A percentile compares a stretch with the other conserved stretches of the same genome.
Conservation (phyloP, 2,888 invertebrate genomes). For the Drosophila cyrtoloma region DNA sequence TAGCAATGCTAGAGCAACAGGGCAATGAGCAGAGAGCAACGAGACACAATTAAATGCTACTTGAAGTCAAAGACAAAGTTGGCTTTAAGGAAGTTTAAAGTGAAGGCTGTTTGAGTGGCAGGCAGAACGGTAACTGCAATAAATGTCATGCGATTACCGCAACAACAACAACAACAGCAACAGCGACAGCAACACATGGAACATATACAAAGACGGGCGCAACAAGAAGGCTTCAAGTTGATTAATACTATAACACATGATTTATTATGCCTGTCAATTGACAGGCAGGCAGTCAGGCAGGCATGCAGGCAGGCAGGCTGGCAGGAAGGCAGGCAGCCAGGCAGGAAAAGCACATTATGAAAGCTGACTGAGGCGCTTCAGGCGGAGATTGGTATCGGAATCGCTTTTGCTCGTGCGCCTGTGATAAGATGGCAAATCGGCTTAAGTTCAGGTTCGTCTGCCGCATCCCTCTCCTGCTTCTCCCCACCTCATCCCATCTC, state of each 20-base stretch:
- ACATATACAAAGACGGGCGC: conserved; percentile 27
- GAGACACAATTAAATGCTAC: conserved; percentile 63
- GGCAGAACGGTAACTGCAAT: conserved; percentile 63
- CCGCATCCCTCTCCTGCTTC: background rate
- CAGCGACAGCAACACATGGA: conserved; percentile 20
- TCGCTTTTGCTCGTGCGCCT: conserved; percentile 53
- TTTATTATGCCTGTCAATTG: conserved; percentile 79
- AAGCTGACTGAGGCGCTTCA: conserved; percentile 59
- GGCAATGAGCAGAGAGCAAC: conserved; percentile 23
- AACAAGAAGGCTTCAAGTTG: conserved; percentile 64
- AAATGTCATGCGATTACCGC: conserved; percentile 76
- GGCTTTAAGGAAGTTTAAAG: conserved; percentile 59
- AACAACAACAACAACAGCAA: conserved; percentile 44
- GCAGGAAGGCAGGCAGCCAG: conserved; percentile 21
- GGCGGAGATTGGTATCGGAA: conserved; percentile 65
- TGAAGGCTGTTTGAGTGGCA: conserved; percentile 34
- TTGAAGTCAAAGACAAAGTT: conserved; percentile 28
- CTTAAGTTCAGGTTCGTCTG: conserved; percentile 54
- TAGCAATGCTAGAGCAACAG: conserved; percentile 22
- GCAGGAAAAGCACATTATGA: conserved; percentile 74
- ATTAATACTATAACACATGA: conserved; percentile 80
- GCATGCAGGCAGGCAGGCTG: conserved; percentile 8
- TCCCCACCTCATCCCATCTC: background rate
- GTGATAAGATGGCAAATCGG: conserved; percentile 80
- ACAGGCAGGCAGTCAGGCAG: conserved; percentile 28